A percentile compares a stretch with the other conserved stretches of the same genome.
phyloP scores from a whole-genome alignment of 2,888 invertebrate genomes.

The Parochlus steinenii region DNA sequence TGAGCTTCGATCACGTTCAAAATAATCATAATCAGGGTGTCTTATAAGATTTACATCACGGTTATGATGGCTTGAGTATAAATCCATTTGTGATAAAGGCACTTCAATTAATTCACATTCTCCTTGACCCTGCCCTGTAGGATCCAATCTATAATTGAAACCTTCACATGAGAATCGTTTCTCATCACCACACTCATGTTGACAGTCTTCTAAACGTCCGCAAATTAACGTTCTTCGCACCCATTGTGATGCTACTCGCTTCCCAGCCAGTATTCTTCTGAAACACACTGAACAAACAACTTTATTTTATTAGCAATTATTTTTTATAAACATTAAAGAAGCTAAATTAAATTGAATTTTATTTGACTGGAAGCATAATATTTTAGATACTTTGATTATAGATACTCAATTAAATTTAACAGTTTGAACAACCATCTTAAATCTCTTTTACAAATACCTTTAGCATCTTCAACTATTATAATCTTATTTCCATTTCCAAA shows the following conservation, averaged over 20 bases:
- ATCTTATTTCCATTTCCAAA: slow-evolving; percentile 26
- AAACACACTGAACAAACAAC: slow-evolving; percentile 48
- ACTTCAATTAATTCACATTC: slow-evolving; percentile 61
- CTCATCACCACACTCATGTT: slow-evolving; percentile 56
- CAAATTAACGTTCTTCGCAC: slow-evolving; percentile 51
- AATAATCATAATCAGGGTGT: slow-evolving; percentile 59
- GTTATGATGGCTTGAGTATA: slow-evolving; percentile 31
- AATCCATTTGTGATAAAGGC: slow-evolving; percentile 50
- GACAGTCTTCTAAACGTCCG: slow-evolving; percentile 58
- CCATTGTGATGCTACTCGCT: slow-evolving; percentile 48
- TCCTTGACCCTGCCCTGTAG: slow-evolving; percentile 51
- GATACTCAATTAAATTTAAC: no score
- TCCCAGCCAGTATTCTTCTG: slow-evolving; percentile 56
- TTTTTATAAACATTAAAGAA: no score
- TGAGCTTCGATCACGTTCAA: slow-evolving; percentile 56
- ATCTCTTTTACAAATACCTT: no score
- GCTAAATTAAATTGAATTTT: no score
- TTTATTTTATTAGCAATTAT: no score
- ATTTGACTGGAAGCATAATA: no score
- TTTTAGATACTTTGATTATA: no score
- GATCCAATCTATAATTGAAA: slow-evolving; percentile 63
- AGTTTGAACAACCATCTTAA: no score
- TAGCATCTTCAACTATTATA: slow-evolving; percentile 31
- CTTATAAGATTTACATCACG: slow-evolving; percentile 33
- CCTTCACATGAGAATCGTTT: slow-evolving; percentile 63